Evolutionary conservation across 2,797 vertebrate species (phyloP), one percentile per base, ranked within the genome.

Genomic region (Lutjanus argentimaculatus): DNA sequence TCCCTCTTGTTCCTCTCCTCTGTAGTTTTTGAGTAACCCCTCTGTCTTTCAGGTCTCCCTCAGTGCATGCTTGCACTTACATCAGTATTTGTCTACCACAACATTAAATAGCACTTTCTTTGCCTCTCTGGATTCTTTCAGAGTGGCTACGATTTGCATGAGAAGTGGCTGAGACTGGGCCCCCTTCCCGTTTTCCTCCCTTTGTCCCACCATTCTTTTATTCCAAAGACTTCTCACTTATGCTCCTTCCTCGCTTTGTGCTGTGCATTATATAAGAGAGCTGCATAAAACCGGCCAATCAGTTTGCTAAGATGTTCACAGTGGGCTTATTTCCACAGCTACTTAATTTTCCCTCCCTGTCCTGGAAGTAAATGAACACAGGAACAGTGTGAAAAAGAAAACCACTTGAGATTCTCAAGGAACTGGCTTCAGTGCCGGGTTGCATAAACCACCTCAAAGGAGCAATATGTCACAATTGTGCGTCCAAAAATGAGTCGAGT

Each of bases 151-250:
- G 14, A 89, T 90, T 92, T 92, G 89, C 82, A 92, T 93, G 82
- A 89, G 73, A 91, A 90, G 79, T 77, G 69, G 77, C 77, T 46
- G 46, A 79, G 72, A 83, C 56, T 1, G 70, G 83, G 79, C 57
- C 86, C 80, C 77, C 30, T 83, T 82, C 69, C 74, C 65, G 8
- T 90, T 85, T 89, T 71, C 82, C 89, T 77, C 73, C 72, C 65
- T 82, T 91, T 91, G 84, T 87, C 75, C 73, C 42, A 0, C 73
- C 25, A 52, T 80, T 92, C 86, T 90, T 85, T 91, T 79, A 89
- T 88, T 85, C 85, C 58, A 56, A 71, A 82, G 72, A 62, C 86
- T 80, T 75, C 75, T 83, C 85, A 74, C 80, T 85, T 58, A 53
- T 63, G 77, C 75, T 64, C 72, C 72, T 85, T 85, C 75, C 83